A percentile compares a stretch with the other conserved stretches of the same genome.
These are phyloP conservation scores for Pempheris klunzingeri DNA, from an alignment of 2,797 vertebrate species.

Conservation along the genomic window DNA sequence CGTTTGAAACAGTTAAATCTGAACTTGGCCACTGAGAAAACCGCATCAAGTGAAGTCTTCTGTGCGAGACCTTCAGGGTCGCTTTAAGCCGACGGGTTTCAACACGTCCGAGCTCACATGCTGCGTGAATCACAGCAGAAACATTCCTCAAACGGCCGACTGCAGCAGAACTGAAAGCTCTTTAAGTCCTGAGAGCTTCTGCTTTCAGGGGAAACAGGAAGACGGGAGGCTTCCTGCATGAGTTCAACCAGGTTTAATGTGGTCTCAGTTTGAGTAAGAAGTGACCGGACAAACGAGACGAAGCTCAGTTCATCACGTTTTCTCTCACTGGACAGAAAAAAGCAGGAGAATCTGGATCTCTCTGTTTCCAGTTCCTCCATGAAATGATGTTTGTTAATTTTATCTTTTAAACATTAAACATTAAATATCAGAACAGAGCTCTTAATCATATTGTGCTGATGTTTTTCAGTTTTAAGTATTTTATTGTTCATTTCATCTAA, in stretches of 20 bases:
- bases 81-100: slow-evolving; percentile 32
- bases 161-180: slow-evolving; percentile 61
- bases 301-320: too few relatives aligned
- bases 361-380: not conserved
- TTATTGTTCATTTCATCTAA: too few relatives aligned
- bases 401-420: too few relatives aligned
- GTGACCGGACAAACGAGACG: too few relatives aligned
- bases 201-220: slow-evolving; percentile 49
- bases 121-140: slow-evolving; percentile 63
- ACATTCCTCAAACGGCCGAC: slow-evolving; percentile 39
- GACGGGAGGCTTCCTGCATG: not conserved
- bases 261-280: not conserved
- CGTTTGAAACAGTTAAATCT: not conserved
- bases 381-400: not conserved
- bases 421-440: too few relatives aligned
- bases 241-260: too few relatives aligned
- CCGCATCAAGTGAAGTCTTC: not conserved
- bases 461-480: too few relatives aligned
- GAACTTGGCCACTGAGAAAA: not conserved
- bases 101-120: slow-evolving; percentile 66
- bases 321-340: not conserved
- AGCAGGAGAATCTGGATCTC: not conserved
- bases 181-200: slow-evolving; percentile 34
- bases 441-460: too few relatives aligned
- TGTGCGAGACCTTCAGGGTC: not conserved